phyloP scores from a whole-genome alignment of 2,888 invertebrate genomes.

The Gnatocerus cornutus region DNA sequence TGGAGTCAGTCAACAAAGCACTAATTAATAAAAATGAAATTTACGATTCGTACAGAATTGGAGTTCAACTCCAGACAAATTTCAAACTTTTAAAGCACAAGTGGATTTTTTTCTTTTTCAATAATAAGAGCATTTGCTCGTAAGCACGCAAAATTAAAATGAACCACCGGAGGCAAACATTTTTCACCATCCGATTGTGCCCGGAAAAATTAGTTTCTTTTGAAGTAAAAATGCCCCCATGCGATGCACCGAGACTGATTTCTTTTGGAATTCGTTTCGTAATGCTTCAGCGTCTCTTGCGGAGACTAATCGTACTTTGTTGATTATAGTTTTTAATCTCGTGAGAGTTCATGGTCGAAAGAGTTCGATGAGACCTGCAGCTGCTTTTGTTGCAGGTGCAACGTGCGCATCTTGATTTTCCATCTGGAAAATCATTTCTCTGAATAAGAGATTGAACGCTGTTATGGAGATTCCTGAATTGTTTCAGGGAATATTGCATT shows the following conservation, averaged over 20 bases:
- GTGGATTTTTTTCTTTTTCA: not conserved
- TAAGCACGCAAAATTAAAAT: not conserved
- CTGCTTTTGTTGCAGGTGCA: constrained; percentile 19
- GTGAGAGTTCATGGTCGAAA: constrained; percentile 39
- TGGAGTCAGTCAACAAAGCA: too few species aligned
- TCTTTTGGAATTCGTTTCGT: not conserved
- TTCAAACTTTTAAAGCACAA: not conserved
- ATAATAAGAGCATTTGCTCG: not conserved
- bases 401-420: constrained; percentile 2
- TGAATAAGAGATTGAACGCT: not conserved
- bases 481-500: not conserved
- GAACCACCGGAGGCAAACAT: constrained; percentile 6
- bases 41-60: too few species aligned
- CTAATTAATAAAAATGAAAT: too few species aligned
- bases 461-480: not conserved
- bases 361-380: constrained; percentile 24
- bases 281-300: constrained; percentile 8
- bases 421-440: not conserved
- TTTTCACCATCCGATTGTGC: constrained; percentile 4
- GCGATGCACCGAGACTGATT: too few species aligned
- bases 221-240: too few species aligned
- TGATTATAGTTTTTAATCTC: constrained; percentile 26
- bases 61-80: too few species aligned
- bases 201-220: not conserved
- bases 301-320: constrained; percentile 10